Evolutionary conservation across 2,113 vertebrate genomes (phyloP), one percentile per base, ranked within the genome.

Genomic region (Planiliza haematocheilus): DNA sequence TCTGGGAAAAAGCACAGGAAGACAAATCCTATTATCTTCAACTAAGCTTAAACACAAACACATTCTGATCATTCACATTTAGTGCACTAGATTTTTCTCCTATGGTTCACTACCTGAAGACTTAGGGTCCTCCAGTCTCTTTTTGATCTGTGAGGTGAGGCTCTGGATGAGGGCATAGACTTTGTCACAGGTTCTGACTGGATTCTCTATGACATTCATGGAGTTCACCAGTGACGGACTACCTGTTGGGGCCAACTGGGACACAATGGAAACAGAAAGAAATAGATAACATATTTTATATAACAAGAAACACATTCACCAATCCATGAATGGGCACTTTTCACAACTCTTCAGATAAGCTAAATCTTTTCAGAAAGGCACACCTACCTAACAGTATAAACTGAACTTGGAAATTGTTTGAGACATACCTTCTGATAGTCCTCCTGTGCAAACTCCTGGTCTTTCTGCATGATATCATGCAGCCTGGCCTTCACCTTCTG

Each of bases 381-480:
- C 11, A 10, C 41, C n/a, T 38, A 10, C 41, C n/a, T 38, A 46
- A 20, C 20, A 38, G 46, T 72, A 80, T 58, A 57, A 67, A 55
- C 34, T 64, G 18, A 73, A 64, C 38, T 42, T 18, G 1, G 3
- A 30, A 30, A 30, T 30, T 30, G 3, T 43, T 68, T 37, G n/a
- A 36, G 50, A 59, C 20, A 21, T 80, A 99, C 98, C 96, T 97
- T 96, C 53, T 94, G 91, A 30, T 95, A 97, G 83, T 97, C 96
- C 6, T 96, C 95, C 11, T 93, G 85, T 10, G 87, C 89, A 70
- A 98, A 99, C 13, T 95, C 85, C 17, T 94, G 91, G 62, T 95
- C 92, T 86, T 94, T 97, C 91, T 99, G 98, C 95, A 99, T 95
- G 89, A 98, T 97, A 67, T 99, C 96, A 8, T 95, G 97, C 2